A percentile compares a stretch with the other conserved stretches of the same genome.
phyloP scores from a whole-genome alignment of 2,113 vertebrate genomes.

The Hirundichthys speculiger region DNA sequence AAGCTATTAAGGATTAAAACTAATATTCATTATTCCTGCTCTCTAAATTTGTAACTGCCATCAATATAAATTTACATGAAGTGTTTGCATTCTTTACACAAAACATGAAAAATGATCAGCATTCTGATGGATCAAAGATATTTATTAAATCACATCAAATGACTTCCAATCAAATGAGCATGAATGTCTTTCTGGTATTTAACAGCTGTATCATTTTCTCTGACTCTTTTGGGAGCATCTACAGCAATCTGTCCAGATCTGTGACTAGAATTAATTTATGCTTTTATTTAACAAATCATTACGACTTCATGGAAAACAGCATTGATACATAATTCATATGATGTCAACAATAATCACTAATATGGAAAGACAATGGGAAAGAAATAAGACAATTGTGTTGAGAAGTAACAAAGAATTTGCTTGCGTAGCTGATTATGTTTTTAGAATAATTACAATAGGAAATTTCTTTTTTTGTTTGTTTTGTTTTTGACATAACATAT shows the following conservation, averaged over 20 bases:
- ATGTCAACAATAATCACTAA: conserved; percentile 1
- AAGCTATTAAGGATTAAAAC: no score
- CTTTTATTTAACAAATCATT: background rate
- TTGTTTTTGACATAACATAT: no score
- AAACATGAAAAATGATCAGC: background rate
- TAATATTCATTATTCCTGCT: no score
- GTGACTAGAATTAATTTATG: background rate
- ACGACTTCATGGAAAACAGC: background rate
- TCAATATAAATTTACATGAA: background rate
- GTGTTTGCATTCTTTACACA: background rate
- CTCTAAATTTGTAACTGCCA: background rate
- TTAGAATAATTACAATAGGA: no score
- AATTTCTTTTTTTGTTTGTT: no score
- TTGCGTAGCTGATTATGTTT: background rate
- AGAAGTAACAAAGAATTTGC: background rate
- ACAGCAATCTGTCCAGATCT: background rate
- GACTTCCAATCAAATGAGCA: no score
- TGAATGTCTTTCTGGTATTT: no score
- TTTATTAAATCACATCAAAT: conserved; percentile 11
- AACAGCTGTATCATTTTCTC: no score
- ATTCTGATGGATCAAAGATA: background rate
- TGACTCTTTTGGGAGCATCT: no score
- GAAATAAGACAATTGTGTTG: background rate
- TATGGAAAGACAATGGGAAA: background rate
- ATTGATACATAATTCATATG: background rate